Conservation (phyloP, 2,888 invertebrate genomes). For the Cecidostiba fungosa region DNA sequence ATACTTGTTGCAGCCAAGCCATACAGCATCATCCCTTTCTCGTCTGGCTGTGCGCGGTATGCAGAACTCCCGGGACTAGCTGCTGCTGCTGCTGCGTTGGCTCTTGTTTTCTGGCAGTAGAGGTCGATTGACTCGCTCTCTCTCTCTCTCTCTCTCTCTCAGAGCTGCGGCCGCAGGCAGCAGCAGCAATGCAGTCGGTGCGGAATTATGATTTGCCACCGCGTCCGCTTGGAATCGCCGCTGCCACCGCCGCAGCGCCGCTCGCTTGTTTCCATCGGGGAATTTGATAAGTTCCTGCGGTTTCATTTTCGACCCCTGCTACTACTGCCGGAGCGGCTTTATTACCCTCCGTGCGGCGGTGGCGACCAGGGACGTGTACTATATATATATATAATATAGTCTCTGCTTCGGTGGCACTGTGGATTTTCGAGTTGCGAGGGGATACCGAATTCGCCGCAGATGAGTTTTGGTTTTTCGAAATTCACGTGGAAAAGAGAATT, state of each 20-base stretch:
- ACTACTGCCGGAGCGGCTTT: not conserved
- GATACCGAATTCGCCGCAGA: not conserved
- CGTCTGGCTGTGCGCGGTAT: conserved; percentile 17
- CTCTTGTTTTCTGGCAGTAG: conserved; percentile 46
- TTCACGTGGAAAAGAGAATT: too few relatives aligned
- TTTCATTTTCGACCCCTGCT: conserved; percentile 48
- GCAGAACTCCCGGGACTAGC: conserved; percentile 24
- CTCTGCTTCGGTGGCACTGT: not conserved
- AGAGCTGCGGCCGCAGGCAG: not conserved
- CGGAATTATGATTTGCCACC: conserved; percentile 60
- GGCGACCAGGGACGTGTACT: not conserved
- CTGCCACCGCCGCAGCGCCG: not conserved
- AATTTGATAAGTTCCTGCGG: conserved; percentile 61
- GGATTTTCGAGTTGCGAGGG: not conserved
- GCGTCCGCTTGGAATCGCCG: not conserved
- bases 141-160: not conserved
- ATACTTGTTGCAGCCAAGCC: too few relatives aligned
- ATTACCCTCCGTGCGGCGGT: not conserved
- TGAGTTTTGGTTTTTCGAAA: too few relatives aligned
- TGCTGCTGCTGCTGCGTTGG: not conserved
- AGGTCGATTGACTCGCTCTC: conserved; percentile 15
- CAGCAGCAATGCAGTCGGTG: conserved; percentile 12
- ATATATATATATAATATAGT: too few relatives aligned
- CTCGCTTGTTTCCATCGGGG: conserved; percentile 46
- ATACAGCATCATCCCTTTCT: not conserved